These are phyloP conservation scores for Zapus hudsonius DNA, from an alignment of 2,113 vertebrate species.

Conservation along the genomic window DNA sequence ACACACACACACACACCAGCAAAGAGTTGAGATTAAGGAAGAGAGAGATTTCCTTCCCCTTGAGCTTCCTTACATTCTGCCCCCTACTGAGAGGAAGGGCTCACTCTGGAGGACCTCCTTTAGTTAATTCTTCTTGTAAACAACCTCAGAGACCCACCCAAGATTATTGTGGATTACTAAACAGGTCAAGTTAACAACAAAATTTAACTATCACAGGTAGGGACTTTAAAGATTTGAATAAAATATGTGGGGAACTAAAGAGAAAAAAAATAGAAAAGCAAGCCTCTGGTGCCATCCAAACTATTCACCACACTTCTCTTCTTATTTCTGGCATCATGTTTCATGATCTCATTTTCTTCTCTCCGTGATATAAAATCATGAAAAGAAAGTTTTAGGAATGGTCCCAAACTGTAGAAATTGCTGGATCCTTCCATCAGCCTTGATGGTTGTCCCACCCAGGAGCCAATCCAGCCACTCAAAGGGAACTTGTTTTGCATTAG, in stretches of 20 bases:
- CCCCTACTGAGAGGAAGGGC: too few species aligned
- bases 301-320: constrained; percentile 53
- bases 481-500: constrained; percentile 82
- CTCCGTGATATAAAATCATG: constrained; percentile 78
- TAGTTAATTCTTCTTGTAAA: too few species aligned
- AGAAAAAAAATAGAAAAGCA: constrained; percentile 73
- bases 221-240: constrained; percentile 53
- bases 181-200: too few species aligned
- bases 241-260: constrained; percentile 61
- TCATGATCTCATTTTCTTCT: constrained; percentile 75
- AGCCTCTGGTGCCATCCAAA: constrained; percentile 71
- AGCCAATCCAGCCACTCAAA: constrained; percentile 80
- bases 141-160: too few species aligned
- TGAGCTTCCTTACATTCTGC: too few species aligned
- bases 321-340: constrained; percentile 69
- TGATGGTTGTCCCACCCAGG: constrained; percentile 70
- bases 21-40: too few species aligned
- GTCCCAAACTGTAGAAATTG: constrained; percentile 75
- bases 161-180: too few species aligned
- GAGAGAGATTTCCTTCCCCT: too few species aligned
- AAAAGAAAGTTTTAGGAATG: constrained; percentile 56
- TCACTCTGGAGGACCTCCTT: too few species aligned
- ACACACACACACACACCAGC: too few species aligned
- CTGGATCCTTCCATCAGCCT: constrained; percentile 78
- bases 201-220: constrained; percentile 18